Percentiles rank a stretch among this genome's conserved stretches.
These are phyloP conservation scores for Gasteruption jaculator DNA, from an alignment of 2,888 invertebrate genomes.

Conservation along the genomic window DNA sequence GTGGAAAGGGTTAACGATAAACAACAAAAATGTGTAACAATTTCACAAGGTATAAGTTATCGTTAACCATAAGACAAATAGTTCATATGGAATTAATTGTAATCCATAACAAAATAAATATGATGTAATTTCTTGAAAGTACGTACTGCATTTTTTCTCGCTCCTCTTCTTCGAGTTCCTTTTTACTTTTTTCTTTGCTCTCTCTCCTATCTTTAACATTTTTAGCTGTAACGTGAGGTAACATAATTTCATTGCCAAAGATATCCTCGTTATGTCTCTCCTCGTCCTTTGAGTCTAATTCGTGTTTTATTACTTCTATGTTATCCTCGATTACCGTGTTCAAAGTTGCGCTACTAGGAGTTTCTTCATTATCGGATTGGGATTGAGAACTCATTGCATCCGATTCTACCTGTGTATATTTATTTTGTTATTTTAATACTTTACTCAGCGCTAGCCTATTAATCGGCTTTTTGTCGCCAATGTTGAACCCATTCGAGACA, in stretches of 20 bases:
- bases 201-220: constrained; percentile 49
- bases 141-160: constrained; percentile 94
- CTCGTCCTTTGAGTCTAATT: constrained; percentile 28
- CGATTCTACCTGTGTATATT: constrained; percentile 24
- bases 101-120: no score
- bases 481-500: no score
- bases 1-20: no score
- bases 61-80: no score
- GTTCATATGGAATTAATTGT: no score
- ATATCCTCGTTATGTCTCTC: constrained; percentile 31
- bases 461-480: no score
- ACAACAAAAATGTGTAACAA: no score
- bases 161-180: constrained; percentile 89
- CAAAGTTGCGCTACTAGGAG: constrained; percentile 15
- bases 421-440: neutral
- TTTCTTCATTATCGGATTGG: constrained; percentile 31
- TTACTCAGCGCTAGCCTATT: no score
- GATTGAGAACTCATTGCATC: constrained; percentile 33
- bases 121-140: constrained; percentile 18
- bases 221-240: constrained; percentile 29
- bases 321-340: constrained; percentile 20
- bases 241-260: constrained; percentile 40
- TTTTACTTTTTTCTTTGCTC: constrained; percentile 70
- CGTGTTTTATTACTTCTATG: constrained; percentile 32
- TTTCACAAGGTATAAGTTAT: no score